phyloP scores from a whole-genome alignment of 2,113 vertebrate genomes.

The Calidris pygmaea region DNA sequence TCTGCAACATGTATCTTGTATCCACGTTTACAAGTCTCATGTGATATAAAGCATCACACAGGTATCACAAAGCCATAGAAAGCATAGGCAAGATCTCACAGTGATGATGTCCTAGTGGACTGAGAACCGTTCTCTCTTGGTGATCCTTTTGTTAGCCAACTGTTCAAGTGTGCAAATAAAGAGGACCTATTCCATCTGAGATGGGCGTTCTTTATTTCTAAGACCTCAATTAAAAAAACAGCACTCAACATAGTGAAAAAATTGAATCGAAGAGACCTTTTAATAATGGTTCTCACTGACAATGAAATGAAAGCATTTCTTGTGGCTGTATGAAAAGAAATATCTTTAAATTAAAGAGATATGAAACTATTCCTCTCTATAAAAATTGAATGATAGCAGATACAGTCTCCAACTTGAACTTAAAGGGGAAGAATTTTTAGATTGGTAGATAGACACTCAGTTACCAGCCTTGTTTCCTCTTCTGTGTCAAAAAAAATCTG shows the following conservation, averaged over 20 bases:
- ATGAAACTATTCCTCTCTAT: background rate
- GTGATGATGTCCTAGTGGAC: background rate
- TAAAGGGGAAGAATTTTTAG: background rate
- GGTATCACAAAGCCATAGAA: background rate
- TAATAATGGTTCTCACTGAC: background rate
- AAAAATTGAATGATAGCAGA: background rate
- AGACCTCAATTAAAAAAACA: background rate
- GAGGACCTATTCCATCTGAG: background rate
- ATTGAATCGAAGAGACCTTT: background rate
- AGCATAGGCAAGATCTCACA: background rate
- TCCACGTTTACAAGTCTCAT: background rate
- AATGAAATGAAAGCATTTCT: background rate
- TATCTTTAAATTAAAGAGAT: background rate
- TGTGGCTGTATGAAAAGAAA: background rate
- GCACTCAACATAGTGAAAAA: background rate
- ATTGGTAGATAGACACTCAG: background rate
- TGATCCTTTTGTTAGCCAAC: background rate
- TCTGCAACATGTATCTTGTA: background rate
- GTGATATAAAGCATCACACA: background rate
- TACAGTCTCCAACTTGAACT: background rate
- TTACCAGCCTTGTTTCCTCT: background rate
- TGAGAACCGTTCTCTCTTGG: background rate
- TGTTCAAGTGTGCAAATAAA: background rate
- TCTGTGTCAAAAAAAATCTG: background rate
- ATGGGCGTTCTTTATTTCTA: background rate